A percentile compares a stretch with the other conserved stretches of the same genome.
phyloP scores from a whole-genome alignment of 2,797 vertebrate genomes.

The Remorina albescens region DNA sequence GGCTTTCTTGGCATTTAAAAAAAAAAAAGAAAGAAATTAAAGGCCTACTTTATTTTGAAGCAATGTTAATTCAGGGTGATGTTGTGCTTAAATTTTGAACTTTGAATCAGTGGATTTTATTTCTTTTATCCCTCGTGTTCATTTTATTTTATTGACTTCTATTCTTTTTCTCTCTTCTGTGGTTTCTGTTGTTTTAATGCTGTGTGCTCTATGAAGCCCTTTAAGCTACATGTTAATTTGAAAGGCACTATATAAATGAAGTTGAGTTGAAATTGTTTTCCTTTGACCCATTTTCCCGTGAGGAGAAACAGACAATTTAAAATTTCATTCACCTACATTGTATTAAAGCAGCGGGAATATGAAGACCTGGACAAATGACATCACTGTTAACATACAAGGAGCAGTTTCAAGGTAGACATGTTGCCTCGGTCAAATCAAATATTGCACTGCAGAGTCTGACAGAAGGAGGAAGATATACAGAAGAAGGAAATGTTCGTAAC shows the following conservation, averaged over 20 bases:
- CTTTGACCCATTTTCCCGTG: neutral
- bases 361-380: neutral
- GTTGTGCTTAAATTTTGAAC: no score
- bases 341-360: no score
- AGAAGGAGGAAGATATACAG: no score
- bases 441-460: neutral
- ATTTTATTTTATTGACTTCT: no score
- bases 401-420: neutral
- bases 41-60: neutral
- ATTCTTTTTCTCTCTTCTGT: no score
- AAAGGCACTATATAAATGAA: neutral
- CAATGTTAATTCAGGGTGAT: no score
- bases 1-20: no score
- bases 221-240: neutral
- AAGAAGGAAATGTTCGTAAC: no score
- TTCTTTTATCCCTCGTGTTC: no score
- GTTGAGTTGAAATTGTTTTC: neutral
- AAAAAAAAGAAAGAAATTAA: no score
- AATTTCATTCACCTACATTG: neutral
- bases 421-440: neutral
- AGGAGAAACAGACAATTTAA: neutral
- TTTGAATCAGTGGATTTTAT: neutral
- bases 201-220: neutral
- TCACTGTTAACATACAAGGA: neutral
- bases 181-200: neutral